Conservation (phyloP, 2,888 invertebrate species). For the Acanthosepion pharaonis region DNA sequence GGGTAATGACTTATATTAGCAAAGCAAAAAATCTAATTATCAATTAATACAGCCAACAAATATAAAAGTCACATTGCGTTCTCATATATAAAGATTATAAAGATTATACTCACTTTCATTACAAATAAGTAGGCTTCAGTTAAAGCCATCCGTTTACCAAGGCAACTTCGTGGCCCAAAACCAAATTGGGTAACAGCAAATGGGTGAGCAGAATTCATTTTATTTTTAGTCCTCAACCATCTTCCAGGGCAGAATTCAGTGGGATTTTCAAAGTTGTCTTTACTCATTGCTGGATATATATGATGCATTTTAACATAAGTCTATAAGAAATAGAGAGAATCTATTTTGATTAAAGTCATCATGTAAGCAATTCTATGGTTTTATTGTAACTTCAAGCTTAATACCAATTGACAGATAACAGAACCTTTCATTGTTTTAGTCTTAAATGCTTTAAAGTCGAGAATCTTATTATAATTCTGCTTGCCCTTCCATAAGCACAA, state of each 20-base stretch:
- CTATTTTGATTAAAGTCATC: no score
- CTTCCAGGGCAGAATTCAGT: constrained; percentile 64
- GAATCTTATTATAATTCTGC: no score
- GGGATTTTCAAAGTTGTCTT: constrained; percentile 79
- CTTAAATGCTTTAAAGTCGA: no score
- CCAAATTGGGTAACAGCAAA: constrained; percentile 66
- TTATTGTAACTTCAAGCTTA: no score
- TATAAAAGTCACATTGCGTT: no score
- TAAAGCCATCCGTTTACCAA: constrained; percentile 75
- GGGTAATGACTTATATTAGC: no score
- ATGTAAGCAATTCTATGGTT: no score
- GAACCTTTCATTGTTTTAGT: no score
- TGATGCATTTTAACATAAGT: constrained; percentile 73
- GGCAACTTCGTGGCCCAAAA: constrained; percentile 66
- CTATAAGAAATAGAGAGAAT: constrained; percentile 54
- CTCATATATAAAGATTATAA: background rate
- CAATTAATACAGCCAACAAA: no score
- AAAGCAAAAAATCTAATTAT: no score
- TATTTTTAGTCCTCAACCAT: constrained; percentile 58
- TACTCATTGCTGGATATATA: constrained; percentile 67
- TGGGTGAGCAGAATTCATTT: constrained; percentile 51
- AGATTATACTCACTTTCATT: constrained; percentile 64
- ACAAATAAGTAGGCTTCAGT: constrained; percentile 80
- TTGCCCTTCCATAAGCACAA: no score
- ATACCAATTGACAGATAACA: no score